Percentiles rank a stretch among this genome's conserved stretches.
These are phyloP conservation scores for Butorides virescens DNA, from an alignment of 2,113 vertebrate species.

Conservation along the genomic window DNA sequence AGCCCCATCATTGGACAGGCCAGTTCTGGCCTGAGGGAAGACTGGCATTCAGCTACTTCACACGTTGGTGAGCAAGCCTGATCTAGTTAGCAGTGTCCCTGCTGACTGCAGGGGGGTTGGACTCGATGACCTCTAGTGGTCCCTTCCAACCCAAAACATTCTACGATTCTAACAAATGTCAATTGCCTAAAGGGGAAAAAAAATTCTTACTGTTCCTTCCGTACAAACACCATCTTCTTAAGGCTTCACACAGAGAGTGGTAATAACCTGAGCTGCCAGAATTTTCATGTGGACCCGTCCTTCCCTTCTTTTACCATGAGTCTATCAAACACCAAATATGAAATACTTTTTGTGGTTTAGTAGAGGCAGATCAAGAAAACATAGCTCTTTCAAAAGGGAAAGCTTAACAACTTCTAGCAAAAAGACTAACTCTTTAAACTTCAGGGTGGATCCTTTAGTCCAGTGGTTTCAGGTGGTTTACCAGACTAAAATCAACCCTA, in stretches of 20 bases:
- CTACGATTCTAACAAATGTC: not conserved
- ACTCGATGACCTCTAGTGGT: no score
- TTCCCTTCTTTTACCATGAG: not conserved
- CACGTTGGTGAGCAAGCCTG: not conserved
- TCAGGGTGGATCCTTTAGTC: not conserved
- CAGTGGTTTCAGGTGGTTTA: not conserved
- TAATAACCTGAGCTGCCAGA: not conserved
- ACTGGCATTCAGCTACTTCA: not conserved
- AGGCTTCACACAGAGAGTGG: not conserved
- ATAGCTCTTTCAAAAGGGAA: not conserved
- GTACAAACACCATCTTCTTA: not conserved
- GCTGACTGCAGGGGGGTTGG: no score
- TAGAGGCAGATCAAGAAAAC: not conserved
- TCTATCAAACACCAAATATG: not conserved
- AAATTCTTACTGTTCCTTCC: not conserved
- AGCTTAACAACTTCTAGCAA: not conserved
- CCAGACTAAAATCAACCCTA: not conserved
- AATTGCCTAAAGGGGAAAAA: not conserved
- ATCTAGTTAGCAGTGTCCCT: no score
- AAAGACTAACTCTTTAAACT: not conserved
- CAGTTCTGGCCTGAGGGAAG: not conserved
- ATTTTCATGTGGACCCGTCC: not conserved
- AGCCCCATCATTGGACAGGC: not conserved
- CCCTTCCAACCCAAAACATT: no score
- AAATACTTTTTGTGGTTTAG: not conserved